Percentiles rank a stretch among this genome's conserved stretches.
Evolutionary conservation across 2,797 vertebrate species (phyloP).

Genomic region (Adrianichthys oophorus): DNA sequence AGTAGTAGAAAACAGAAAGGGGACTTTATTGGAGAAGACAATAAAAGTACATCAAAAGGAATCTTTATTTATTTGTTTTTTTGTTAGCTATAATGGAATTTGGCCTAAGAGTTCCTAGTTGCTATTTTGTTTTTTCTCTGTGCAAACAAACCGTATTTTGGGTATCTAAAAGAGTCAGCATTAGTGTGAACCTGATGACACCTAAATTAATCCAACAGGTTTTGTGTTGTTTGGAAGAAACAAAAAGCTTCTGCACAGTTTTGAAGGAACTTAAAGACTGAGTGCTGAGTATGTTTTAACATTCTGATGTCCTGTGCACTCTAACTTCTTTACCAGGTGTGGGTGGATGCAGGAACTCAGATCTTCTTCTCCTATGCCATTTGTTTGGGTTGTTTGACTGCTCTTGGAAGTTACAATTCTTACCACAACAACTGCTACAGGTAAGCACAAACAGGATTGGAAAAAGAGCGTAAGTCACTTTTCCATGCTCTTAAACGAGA

Average conservation of each 20-base stretch:
- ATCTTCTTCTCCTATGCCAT: conserved; percentile 99
- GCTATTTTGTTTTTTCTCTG: no score
- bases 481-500: no score
- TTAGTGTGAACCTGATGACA: no score
- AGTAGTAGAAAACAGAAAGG: conserved; percentile 20
- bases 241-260: no score
- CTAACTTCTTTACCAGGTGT: conserved; percentile 80
- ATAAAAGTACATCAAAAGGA: conserved; percentile 4
- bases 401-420: conserved; percentile 96
- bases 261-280: no score
- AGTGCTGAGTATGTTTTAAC: not conserved
- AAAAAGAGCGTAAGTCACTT: not conserved
- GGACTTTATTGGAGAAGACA: conserved; percentile 25
- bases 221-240: no score
- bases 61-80: conserved; percentile 17
- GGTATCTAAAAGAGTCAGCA: no score
- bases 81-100: not conserved
- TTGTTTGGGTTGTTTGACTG: conserved; percentile 96
- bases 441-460: conserved; percentile 65
- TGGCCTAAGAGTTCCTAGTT: not conserved
- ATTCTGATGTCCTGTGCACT: not conserved
- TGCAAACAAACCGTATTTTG: no score
- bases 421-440: conserved; percentile 99
- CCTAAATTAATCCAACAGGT: no score
- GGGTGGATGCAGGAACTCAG: conserved; percentile 98